Percentiles rank a stretch among this genome's conserved stretches.
These are phyloP conservation scores for Xestia rhomboidea DNA, from an alignment of 2,888 invertebrate genomes.

Conservation along the genomic window DNA sequence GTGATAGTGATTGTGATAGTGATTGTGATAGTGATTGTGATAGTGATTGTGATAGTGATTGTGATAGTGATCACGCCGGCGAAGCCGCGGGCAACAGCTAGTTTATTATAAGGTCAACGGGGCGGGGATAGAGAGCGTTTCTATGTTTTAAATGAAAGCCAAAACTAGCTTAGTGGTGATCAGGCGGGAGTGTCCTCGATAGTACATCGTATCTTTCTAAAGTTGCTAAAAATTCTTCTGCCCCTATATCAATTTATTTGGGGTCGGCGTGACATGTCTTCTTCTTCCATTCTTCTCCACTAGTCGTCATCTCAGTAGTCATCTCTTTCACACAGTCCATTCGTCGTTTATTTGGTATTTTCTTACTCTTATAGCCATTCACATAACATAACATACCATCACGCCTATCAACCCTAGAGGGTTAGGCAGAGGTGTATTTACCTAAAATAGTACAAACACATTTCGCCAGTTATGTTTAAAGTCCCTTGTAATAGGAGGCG, in stretches of 20 bases:
- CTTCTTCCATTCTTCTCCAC: background rate
- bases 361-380: too few species aligned
- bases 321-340: background rate
- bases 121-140: too few species aligned
- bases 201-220: background rate
- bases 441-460: background rate
- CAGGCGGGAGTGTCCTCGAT: too few species aligned
- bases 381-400: background rate
- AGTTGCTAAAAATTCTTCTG: background rate
- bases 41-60: too few species aligned
- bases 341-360: background rate
- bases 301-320: background rate
- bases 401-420: background rate
- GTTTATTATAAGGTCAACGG: too few species aligned
- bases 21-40: too few species aligned
- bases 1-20: too few species aligned
- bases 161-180: too few species aligned
- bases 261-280: background rate
- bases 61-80: too few species aligned
- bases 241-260: too few species aligned
- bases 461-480: background rate
- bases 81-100: too few species aligned
- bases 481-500: background rate
- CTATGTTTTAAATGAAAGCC: too few species aligned
- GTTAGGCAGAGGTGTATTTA: background rate